Conservation (phyloP, 35 echinoderm and acorn worm species). For the Eucidaris tribuloides region DNA sequence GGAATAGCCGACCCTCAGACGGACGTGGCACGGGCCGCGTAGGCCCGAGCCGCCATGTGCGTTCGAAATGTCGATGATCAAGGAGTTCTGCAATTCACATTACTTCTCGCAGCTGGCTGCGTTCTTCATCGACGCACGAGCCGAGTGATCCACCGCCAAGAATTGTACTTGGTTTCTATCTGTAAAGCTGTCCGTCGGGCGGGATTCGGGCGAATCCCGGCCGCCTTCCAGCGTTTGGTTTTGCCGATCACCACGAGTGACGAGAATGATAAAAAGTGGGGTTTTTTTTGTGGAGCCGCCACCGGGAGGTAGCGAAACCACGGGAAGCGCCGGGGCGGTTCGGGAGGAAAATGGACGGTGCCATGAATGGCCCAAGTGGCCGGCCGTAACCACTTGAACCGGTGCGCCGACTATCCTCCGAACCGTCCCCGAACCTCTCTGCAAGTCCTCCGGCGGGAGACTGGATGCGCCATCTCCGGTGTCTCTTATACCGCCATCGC, state of each 20-base stretch:
- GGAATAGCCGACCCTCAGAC: conserved; percentile 35
- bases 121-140: no score
- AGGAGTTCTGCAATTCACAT: conserved; percentile 79
- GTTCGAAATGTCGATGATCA: conserved; percentile 37
- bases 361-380: not conserved
- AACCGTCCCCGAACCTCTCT: not conserved
- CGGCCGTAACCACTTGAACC: not conserved
- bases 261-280: not conserved
- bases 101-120: no score
- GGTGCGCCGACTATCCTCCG: not conserved
- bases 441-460: not conserved
- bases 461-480: not conserved
- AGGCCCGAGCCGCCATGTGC: conserved; percentile 60
- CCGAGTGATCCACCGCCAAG: conserved; percentile 92
- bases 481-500: not conserved
- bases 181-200: no score
- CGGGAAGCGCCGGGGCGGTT: not conserved
- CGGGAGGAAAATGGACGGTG: not conserved
- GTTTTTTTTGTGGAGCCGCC: not conserved
- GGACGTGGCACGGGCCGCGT: conserved; percentile 34
- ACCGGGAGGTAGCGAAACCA: not conserved
- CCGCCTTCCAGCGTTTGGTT: not conserved
- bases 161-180: conserved; percentile 63
- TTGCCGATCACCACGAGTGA: not conserved
- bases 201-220: no score